A percentile compares a stretch with the other conserved stretches of the same genome.
Evolutionary conservation across 2,888 invertebrate genomes (phyloP).

Genomic region (Diaphora mendica): DNA sequence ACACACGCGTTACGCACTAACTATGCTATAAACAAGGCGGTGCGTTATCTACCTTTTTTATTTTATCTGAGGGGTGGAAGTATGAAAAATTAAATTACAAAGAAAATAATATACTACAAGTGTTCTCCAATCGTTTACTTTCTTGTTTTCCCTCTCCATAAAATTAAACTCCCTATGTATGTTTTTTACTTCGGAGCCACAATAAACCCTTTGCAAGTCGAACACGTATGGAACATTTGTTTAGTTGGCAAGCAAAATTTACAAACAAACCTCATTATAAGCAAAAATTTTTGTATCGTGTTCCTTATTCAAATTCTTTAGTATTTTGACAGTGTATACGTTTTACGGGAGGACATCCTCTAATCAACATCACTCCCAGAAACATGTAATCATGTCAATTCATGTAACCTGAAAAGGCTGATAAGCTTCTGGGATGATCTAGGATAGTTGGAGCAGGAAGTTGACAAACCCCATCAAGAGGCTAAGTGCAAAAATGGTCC

Average conservation of each 20-base stretch:
- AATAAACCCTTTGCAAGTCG: not conserved
- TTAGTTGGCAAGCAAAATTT: not conserved
- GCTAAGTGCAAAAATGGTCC: too few relatives aligned
- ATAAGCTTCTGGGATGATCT: too few relatives aligned
- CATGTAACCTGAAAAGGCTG: too few relatives aligned
- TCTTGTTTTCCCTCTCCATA: not conserved
- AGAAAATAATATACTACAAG: not conserved
- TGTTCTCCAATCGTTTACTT: not conserved
- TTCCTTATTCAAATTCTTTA: not conserved
- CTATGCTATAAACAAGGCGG: too few relatives aligned
- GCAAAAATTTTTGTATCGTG: not conserved
- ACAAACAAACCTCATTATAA: not conserved
- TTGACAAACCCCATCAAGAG: too few relatives aligned
- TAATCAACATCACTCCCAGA: too few relatives aligned
- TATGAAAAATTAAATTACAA: not conserved
- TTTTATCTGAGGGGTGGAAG: too few relatives aligned
- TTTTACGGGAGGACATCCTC: too few relatives aligned
- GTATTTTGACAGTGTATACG: not conserved
- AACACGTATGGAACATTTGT: not conserved
- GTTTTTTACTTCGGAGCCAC: not conserved
- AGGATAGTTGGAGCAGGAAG: too few relatives aligned
- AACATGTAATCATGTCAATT: too few relatives aligned
- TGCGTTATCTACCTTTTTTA: too few relatives aligned
- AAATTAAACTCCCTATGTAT: not conserved
- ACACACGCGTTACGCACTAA: too few relatives aligned